Base-by-base conservation (phyloP, 53 echinoderm and acorn worm species). In the Arbacia lixula region DNA sequence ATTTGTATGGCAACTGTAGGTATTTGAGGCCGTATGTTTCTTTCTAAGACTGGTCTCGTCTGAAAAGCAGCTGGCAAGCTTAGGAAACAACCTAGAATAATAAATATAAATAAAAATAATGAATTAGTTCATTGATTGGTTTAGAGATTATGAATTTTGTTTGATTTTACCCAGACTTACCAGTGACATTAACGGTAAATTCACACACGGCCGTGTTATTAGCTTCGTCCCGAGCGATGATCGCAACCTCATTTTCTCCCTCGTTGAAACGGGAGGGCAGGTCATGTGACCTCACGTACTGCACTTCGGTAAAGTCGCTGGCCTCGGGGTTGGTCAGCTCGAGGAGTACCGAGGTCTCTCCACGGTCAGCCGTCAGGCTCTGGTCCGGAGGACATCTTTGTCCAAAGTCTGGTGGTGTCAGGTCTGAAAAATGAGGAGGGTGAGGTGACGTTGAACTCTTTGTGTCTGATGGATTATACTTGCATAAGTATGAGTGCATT, bases 161-260 rank as follows among this genome's bases (percentile, higher is more conserved):
- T n/a, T n/a, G n/a, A n/a, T n/a, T n/a, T n/a, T n/a, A n/a, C n/a
- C n/a, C 12, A 27, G 1, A 63, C 88, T 40, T 53, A 94, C 94
- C 94, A 33, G 58, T 61, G 0, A 94, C 89, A 61, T 49, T 63
- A 9, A 94, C 58, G 19, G 30, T 78, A 53, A 91, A 88, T 1
- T 50, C 79, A 66, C 94, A 94, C 10, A 55, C 53, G 0, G 60
- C 88, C 14, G 86, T 76, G 38, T 94, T 91, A 24, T 88, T 88
- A 22, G 75, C 37, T 4, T 56, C 31, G 71, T 94, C 94, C 16
- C 32, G 33, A 2, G 94, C 94, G 26, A 82, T 61, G 54, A 86
- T 85, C 12, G 64, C 76, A 50, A 91, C 60, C 22, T 72, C 27
- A 37, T 85, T 79, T 33, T 86, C 72, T 17, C 86, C 88, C 34